Percentiles rank a stretch among this genome's conserved stretches.
Evolutionary conservation across 2,113 vertebrate species (phyloP).

Genomic region (Meleagris gallopavo): DNA sequence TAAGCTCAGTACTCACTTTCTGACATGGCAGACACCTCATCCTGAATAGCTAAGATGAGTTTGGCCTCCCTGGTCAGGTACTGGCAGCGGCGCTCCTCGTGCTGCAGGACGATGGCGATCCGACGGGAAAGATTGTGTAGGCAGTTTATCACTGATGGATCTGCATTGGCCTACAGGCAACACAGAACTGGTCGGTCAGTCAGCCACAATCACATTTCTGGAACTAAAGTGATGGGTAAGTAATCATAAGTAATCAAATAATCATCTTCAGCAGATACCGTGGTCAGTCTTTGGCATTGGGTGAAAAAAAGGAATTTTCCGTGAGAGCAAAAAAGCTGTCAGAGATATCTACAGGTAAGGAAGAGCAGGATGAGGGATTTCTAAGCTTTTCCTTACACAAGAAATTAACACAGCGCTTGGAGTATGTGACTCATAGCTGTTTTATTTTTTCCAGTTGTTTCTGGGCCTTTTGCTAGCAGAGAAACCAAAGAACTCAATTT

Average conservation of each 20-base stretch:
- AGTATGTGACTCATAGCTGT: fast-evolving
- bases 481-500: background rate
- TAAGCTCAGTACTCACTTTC: slow-evolving; percentile 84
- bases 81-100: slow-evolving; percentile 96
- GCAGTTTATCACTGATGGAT: slow-evolving; percentile 93
- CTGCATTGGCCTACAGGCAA: slow-evolving; percentile 87
- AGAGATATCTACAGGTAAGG: background rate
- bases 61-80: slow-evolving; percentile 97
- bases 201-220: fast-evolving
- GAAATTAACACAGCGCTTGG: background rate
- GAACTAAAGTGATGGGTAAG: fast-evolving
- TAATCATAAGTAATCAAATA: background rate
- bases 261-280: fast-evolving
- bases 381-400: background rate
- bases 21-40: slow-evolving; percentile 90
- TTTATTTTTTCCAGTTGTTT: background rate
- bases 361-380: background rate
- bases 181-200: background rate
- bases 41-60: slow-evolving; percentile 94
- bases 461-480: background rate
- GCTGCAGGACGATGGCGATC: slow-evolving; percentile 94
- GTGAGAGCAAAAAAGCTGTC: background rate
- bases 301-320: background rate
- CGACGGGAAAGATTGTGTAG: slow-evolving; percentile 94
- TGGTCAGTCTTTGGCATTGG: background rate